Base-by-base conservation (phyloP, 1,140 invertebrate species). In the Ooceraea biroi region DNA sequence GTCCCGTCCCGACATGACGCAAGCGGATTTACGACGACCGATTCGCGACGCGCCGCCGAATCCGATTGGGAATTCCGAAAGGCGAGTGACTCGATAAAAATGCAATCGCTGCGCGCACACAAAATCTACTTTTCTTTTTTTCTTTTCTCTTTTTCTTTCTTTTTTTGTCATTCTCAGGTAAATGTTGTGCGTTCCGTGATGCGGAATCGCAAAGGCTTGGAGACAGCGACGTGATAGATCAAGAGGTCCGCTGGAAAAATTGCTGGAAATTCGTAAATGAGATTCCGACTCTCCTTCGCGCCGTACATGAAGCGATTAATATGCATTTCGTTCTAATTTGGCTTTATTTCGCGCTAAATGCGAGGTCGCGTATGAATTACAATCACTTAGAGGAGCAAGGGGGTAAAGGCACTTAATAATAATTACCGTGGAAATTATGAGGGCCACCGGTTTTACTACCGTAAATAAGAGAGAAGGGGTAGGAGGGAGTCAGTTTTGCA, bases 401-500 rank as follows among this genome's bases (percentile, higher is more conserved):
- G 73, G 46, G 8, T 55, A 78, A 36, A 61, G 71, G 57, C 68
- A 87, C 85, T 90, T 90, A 90, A 90, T 90, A 90, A 87, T 83
- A 88, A 90, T 90, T 90, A 90, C 58, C 22, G 22, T 12, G 78
- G 60, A 82, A 90, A 88, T 90, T 90, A 90, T 76, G 80, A 74
- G 73, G 58, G 63, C 52, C 22, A 41, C 65, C 41, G 25, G 76
- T 50, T 84, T 83, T 82, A 71, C 41, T 30, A 52, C 55, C 60
- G 69, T 88, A 88, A 88, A 88, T 88, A 88, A 85, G 68, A 50
- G 69, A 57, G 60, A 65, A 19, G 48, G 44, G 25, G 48, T 10
- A 10, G 19, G 36, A 19, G 44, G 19, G 48, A 41, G 76, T 84
- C 55, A 83, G 88, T 88, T 88, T 88, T 88, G 65, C 27, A 50